Base-by-base conservation (phyloP, 2,113 vertebrate genomes). In the Edolisoma coerulescens region DNA sequence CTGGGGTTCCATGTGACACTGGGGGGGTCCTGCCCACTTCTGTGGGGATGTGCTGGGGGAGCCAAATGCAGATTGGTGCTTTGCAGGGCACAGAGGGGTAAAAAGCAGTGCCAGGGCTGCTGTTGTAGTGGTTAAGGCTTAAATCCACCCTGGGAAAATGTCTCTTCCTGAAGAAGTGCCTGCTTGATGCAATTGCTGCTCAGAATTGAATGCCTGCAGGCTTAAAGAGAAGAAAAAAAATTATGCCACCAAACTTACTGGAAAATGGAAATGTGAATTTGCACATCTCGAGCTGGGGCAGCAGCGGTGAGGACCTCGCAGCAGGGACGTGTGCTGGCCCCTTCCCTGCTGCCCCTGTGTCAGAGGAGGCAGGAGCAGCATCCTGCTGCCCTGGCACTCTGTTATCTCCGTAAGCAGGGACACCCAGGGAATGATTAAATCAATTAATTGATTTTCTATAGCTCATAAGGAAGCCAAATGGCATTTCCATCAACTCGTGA, bases 361-460 rank as follows among this genome's bases (percentile, higher is more conserved):
- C 0, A 1, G 60, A 33, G 69, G 37, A 76, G 76, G 53, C 75
- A 78, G 69, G 16, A 67, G 82, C 71, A 78, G 59, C 60, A 10
- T 64, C 84, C 82, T 11, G 13, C 73, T 90, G 79, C 73, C 37
- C 6, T 37, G 7, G 53, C 44, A 15, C 73, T 94, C 74, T 23
- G 76, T 96, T 93, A 95, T 88, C 92, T 84, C 93, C 33, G 1
- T 41, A 75, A 88, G 75, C 88, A 95, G 63, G 1, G 9, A 73
- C 64, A 94, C 76, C 82, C 44, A 44, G 89, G 92, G 95, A 90
- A 91, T 53, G 93, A 96, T 94, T 95, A 94, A 79, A 96, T 92
- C 96, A 94, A 97, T 97, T 96, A 96, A 97, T 97, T 95, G 95
- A 93, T 97, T 97, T 89, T 93, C 93, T 91, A 91, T 96, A 93